Evolutionary conservation across 2,797 vertebrate species (phyloP).

Genomic region (Gymnopithys bicolor): DNA sequence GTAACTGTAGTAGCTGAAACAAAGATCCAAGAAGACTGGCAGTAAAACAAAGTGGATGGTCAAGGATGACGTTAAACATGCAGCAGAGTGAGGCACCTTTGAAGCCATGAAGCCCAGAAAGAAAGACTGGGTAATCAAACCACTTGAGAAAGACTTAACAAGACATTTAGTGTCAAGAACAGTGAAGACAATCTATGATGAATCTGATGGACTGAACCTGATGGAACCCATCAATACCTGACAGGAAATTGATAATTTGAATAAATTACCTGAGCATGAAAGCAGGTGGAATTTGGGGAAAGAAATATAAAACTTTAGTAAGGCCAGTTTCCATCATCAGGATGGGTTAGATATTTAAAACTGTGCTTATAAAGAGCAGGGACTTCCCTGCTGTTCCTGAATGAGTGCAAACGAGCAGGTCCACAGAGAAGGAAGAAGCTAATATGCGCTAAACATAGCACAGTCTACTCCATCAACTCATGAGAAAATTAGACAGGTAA

Average conservation of each 20-base stretch:
- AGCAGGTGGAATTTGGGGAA: not conserved
- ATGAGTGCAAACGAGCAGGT: not conserved
- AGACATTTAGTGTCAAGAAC: not conserved
- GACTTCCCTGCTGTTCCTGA: not conserved
- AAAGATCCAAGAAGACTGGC: not conserved
- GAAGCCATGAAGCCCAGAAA: not conserved
- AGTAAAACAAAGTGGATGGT: not conserved
- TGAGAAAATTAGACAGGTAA: not conserved
- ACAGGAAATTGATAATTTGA: not conserved
- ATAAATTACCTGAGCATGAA: not conserved
- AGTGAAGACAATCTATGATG: rapidly evolving
- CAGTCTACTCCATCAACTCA: not conserved
- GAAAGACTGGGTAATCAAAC: not conserved
- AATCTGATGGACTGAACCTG: not conserved
- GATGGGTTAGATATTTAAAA: not conserved
- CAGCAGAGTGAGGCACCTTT: not conserved
- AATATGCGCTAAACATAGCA: not conserved
- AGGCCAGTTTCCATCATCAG: not conserved
- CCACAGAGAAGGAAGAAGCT: not conserved
- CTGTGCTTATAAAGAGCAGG: not conserved
- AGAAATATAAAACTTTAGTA: not conserved
- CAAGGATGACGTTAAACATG: not conserved
- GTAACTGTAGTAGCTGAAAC: not conserved
- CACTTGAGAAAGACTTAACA: not conserved
- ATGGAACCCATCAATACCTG: not conserved